Conservation (phyloP, 2,113 vertebrate genomes). For the Piprites chloris region DNA sequence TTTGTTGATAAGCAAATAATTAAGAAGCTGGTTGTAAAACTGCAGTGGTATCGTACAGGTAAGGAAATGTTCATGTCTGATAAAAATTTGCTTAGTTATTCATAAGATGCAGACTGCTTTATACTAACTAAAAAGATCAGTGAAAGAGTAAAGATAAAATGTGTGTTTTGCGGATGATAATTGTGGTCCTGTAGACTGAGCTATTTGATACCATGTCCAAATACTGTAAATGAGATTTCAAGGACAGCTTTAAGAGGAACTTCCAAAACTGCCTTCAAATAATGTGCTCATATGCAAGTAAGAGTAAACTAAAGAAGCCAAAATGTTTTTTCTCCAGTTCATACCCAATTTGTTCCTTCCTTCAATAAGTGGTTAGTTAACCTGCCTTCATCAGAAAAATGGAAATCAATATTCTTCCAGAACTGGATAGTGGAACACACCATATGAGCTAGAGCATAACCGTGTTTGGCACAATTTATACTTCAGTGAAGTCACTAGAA, state of each 20-base stretch:
- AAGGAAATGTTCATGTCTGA: background rate
- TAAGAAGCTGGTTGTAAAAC: background rate
- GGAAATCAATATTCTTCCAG: background rate
- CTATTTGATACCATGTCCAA: background rate
- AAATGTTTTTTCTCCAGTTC: background rate
- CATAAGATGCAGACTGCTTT: background rate
- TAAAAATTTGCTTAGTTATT: background rate
- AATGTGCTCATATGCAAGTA: background rate
- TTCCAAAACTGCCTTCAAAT: background rate
- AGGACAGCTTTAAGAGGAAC: background rate
- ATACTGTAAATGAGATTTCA: background rate
- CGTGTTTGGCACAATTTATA: background rate
- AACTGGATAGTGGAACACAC: background rate
- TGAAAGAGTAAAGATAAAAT: background rate
- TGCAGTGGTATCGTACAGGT: accelerated
- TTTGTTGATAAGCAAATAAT: background rate
- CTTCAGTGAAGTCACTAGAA: background rate
- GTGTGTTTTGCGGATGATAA: background rate
- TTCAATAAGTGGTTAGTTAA: background rate
- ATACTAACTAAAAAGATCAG: background rate
- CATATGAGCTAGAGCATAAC: background rate
- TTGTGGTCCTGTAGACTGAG: background rate
- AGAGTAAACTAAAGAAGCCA: background rate
- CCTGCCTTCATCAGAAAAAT: background rate
- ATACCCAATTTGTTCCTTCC: background rate